phyloP scores from a whole-genome alignment of 2,797 vertebrate species.

The Simalia tracyae region DNA sequence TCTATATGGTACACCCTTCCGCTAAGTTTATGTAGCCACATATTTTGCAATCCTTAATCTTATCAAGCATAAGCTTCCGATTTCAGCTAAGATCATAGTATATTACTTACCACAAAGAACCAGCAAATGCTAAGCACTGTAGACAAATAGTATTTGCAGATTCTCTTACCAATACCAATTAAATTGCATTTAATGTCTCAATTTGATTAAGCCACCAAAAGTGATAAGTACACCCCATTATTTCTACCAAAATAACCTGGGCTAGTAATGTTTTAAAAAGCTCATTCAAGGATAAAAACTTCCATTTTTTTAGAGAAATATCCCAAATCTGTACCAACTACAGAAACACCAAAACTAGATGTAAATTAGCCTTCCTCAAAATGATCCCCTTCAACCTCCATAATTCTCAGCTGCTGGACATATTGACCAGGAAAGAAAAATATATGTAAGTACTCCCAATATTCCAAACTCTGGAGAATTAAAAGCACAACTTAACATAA shows the following conservation, averaged over 20 bases:
- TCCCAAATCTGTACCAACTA: not conserved
- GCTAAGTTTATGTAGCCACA: not conserved
- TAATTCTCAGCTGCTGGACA: not conserved
- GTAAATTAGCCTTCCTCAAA: not conserved
- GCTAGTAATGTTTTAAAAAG: not conserved
- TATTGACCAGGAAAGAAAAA: not conserved
- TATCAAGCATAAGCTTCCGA: not conserved
- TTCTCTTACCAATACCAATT: not conserved
- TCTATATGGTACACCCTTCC: not conserved
- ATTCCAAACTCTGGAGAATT: not conserved
- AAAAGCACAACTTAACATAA: not conserved
- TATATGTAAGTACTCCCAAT: not conserved
- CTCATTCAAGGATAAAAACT: not conserved
- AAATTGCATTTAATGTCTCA: not conserved
- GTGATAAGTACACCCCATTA: not conserved
- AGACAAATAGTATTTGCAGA: not conserved
- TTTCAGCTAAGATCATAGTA: not conserved
- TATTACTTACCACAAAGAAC: not conserved
- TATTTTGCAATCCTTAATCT: not conserved
- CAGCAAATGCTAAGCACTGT: not conserved
- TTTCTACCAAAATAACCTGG: not conserved
- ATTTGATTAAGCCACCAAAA: not conserved
- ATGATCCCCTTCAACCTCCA: not conserved
- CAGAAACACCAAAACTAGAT: not conserved
- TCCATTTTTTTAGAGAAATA: not conserved